Evolutionary conservation across 1,140 invertebrate genomes (phyloP).

Genomic region (Drosophila setifemur): DNA sequence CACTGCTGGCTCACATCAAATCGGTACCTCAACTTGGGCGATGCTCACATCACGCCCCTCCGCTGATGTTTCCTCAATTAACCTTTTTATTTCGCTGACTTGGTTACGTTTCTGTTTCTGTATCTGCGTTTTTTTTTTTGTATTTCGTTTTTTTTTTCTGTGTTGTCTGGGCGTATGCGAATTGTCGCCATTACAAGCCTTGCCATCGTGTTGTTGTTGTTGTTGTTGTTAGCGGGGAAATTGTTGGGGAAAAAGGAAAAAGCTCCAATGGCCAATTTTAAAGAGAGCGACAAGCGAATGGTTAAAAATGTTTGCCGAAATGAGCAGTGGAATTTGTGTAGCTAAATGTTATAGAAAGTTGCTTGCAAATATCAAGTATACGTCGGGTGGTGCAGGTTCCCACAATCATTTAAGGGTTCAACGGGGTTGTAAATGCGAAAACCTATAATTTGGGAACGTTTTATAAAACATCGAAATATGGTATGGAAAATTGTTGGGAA

Average conservation of each 20-base stretch:
- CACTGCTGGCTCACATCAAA: slow-evolving; percentile 69
- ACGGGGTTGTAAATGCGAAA: not conserved
- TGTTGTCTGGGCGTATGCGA: slow-evolving; percentile 66
- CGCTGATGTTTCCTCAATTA: slow-evolving; percentile 77
- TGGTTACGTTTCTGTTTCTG: slow-evolving; percentile 34
- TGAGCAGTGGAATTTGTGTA: slow-evolving; percentile 26
- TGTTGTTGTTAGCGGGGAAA: slow-evolving; percentile 23
- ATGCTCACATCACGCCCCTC: slow-evolving; percentile 73
- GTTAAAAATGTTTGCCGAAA: slow-evolving; percentile 5
- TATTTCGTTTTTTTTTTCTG: slow-evolving; percentile 1
- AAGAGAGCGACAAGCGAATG: slow-evolving; percentile 9
- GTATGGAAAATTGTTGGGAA: no score
- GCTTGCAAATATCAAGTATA: slow-evolving; percentile 31
- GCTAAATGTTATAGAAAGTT: slow-evolving; percentile 33
- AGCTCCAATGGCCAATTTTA: slow-evolving; percentile 36
- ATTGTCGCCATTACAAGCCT: slow-evolving; percentile 60
- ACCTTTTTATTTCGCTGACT: slow-evolving; percentile 65
- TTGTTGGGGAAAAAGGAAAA: slow-evolving; percentile 11
- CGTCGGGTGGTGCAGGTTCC: not conserved
- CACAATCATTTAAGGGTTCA: not conserved
- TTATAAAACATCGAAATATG: no score
- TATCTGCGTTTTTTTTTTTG: slow-evolving; percentile 6
- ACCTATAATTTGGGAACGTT: not conserved
- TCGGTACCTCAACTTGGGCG: slow-evolving; percentile 66
- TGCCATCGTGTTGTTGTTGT: slow-evolving; percentile 7